These are phyloP conservation scores for Leptonema lineaticorne DNA, from an alignment of 1,140 invertebrate species.

Conservation along the genomic window DNA sequence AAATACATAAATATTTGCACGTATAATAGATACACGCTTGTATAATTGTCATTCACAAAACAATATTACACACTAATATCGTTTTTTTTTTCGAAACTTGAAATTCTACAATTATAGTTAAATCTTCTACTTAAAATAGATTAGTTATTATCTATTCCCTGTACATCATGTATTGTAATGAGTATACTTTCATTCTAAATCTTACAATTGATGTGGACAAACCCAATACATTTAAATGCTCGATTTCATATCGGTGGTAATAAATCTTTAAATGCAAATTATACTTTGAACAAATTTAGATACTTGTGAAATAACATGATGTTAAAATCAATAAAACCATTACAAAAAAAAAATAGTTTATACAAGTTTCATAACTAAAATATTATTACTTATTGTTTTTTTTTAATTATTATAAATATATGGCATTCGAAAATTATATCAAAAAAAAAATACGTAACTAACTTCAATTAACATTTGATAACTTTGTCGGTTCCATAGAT, in stretches of 20 bases:
- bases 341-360: background rate
- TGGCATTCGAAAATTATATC: background rate
- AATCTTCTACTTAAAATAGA: conserved; percentile 25
- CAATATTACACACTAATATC: background rate
- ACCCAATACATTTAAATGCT: background rate
- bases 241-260: no score
- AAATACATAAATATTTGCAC: background rate
- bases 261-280: no score
- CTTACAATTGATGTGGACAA: background rate
- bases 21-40: background rate
- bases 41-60: background rate
- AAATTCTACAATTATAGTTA: conserved; percentile 7
- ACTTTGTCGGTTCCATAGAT: no score
- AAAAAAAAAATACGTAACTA: no score
- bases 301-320: no score
- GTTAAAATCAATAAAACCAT: no score
- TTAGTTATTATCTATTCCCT: conserved; percentile 26
- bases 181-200: conserved; percentile 18
- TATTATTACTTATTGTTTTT: background rate
- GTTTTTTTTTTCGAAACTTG: background rate
- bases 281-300: no score
- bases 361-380: background rate
- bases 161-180: conserved; percentile 30
- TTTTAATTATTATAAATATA: conserved; percentile 6
- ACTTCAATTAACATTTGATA: background rate